These are phyloP conservation scores for Virgularia gustaviana DNA, from an alignment of 92 coral and sea anemone species.

Conservation along the genomic window DNA sequence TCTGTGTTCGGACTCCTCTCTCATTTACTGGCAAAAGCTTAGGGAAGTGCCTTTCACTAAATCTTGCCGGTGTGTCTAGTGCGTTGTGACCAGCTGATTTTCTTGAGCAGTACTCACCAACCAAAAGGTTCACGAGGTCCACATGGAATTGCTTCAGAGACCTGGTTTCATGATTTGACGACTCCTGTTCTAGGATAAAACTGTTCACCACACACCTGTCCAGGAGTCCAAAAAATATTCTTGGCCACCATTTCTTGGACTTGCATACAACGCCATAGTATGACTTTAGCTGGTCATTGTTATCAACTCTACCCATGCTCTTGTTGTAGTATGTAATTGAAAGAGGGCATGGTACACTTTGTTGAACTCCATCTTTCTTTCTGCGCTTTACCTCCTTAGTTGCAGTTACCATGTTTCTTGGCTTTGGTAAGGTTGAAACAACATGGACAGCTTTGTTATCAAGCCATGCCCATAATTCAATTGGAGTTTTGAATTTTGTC, in stretches of 20 bases:
- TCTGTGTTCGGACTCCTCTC: no score
- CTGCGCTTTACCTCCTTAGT: no score
- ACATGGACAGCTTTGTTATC: constrained; percentile 24
- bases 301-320: constrained; percentile 35
- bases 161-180: constrained; percentile 4
- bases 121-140: constrained; percentile 32
- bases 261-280: constrained; percentile 22
- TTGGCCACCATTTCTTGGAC: constrained; percentile 38
- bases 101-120: constrained; percentile 12
- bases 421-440: no score
- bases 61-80: constrained; percentile 26
- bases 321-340: constrained; percentile 32
- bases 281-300: constrained; percentile 13
- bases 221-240: constrained; percentile 33
- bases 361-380: constrained; percentile 20
- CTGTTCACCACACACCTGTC: constrained; percentile 27
- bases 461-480: constrained; percentile 15
- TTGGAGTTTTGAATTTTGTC: neutral
- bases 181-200: constrained; percentile 16
- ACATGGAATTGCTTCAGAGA: constrained; percentile 6
- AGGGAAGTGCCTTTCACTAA: constrained; percentile 51
- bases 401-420: no score
- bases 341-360: constrained; percentile 20
- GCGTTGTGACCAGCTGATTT: constrained; percentile 32
- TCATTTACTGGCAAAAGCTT: constrained; percentile 46